A percentile compares a stretch with the other conserved stretches of the same genome.
Conservation (phyloP, 2,797 vertebrate genomes). For the Centropyge bicolor region DNA sequence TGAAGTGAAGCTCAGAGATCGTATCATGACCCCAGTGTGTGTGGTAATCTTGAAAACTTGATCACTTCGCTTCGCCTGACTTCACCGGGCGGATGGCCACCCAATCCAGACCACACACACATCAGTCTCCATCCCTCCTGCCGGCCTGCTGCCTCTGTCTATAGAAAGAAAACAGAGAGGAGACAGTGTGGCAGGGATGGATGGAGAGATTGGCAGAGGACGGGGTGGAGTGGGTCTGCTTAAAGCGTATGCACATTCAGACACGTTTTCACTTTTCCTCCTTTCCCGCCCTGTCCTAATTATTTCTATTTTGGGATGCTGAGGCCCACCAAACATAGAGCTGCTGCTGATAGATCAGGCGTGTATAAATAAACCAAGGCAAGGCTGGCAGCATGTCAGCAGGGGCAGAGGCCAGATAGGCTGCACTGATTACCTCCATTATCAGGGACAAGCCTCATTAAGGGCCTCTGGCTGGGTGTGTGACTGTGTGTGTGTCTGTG, state of each 20-base stretch:
- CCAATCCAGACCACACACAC: conserved; percentile 74
- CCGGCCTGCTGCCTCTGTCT: conserved; percentile 46
- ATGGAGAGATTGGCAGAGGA: conserved; percentile 67
- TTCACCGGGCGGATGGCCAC: conserved; percentile 71
- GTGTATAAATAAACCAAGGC: conserved; percentile 81
- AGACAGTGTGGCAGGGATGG: conserved; percentile 64
- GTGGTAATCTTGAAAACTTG: conserved; percentile 68
- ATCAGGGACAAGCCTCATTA: conserved; percentile 72
- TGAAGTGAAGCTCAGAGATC: conserved; percentile 34
- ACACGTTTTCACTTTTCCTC: conserved; percentile 88
- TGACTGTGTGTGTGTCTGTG: conserved; percentile 38
- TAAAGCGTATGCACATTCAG: conserved; percentile 72
- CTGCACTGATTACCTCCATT: conserved; percentile 82
- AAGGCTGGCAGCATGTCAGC: conserved; percentile 74
- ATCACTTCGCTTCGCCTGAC: conserved; percentile 67
- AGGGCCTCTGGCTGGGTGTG: conserved; percentile 59
- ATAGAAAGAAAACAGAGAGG: conserved; percentile 64
- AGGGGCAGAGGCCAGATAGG: conserved; percentile 81
- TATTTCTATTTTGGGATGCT: conserved; percentile 81
- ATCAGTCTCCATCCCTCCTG: conserved; percentile 26
- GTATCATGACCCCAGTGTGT: conserved; percentile 54
- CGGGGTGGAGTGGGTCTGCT: conserved; percentile 43
- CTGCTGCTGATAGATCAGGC: conserved; percentile 81
- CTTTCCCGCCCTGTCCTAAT: conserved; percentile 85
- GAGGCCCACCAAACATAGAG: conserved; percentile 83